phyloP scores from a whole-genome alignment of 2,888 invertebrate species.

The Caenorhabditis sinica region DNA sequence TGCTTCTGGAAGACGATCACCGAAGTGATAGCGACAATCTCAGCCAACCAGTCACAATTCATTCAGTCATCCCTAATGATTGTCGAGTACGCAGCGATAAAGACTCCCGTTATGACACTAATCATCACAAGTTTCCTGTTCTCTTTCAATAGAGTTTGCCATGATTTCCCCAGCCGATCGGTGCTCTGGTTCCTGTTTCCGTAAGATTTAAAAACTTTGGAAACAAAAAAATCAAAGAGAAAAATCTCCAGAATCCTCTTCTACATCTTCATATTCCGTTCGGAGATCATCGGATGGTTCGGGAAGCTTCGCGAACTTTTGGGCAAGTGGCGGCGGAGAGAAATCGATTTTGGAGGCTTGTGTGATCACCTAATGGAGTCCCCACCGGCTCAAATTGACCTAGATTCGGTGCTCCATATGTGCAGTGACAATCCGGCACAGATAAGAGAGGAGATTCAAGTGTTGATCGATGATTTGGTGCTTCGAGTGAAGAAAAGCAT shows the following conservation, averaged over 20 bases:
- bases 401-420: conserved; percentile 77
- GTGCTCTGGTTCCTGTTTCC: conserved; percentile 93
- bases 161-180: conserved; percentile 90
- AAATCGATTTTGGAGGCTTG: conserved; percentile 55
- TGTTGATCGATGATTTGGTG: conserved; percentile 92
- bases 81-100: conserved; percentile 78
- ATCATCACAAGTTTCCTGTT: conserved; percentile 82
- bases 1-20: conserved; percentile 85
- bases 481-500: conserved; percentile 91
- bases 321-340: conserved; percentile 48
- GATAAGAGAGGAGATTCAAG: conserved; percentile 91
- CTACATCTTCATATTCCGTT: conserved; percentile 79
- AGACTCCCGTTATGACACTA: conserved; percentile 81
- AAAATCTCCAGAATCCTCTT: conserved; percentile 83
- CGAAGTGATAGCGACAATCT: conserved; percentile 69
- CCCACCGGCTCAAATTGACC: conserved; percentile 72
- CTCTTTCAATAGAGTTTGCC: conserved; percentile 86
- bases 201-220: conserved; percentile 87
- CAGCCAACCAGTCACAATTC: conserved; percentile 63
- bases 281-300: conserved; percentile 64
- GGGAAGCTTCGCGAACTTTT: conserved; percentile 29
- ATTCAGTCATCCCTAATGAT: conserved; percentile 69
- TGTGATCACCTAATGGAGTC: conserved; percentile 67
- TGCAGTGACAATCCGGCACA: conserved; percentile 79
- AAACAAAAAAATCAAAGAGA: background rate